phyloP scores from a whole-genome alignment of 1,140 invertebrate species.

The Drosophila fuyamai region DNA sequence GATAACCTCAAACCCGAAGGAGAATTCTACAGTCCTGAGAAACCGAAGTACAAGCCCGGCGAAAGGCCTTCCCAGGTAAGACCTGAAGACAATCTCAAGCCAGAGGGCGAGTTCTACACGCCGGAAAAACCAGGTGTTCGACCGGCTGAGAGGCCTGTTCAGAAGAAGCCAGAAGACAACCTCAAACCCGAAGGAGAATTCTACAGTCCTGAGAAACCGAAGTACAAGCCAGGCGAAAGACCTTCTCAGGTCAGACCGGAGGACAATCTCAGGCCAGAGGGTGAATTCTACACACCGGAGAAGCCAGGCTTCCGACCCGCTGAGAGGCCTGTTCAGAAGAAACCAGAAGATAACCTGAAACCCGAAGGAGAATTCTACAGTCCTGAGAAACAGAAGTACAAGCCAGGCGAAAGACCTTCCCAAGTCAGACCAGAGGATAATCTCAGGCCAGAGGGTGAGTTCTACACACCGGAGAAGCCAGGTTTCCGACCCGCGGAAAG shows the following conservation, averaged over 20 bases:
- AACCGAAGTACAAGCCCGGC: constrained; percentile 82
- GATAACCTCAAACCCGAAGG: constrained; percentile 21
- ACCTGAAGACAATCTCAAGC: constrained; percentile 87
- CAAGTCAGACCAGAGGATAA: not conserved
- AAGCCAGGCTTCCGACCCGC: constrained; percentile 80
- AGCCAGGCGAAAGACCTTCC: not conserved
- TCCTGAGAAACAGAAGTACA: constrained; percentile 24
- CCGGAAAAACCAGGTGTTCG: constrained; percentile 84
- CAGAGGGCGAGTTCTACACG: constrained; percentile 85
- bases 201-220: constrained; percentile 84
- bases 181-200: constrained; percentile 88
- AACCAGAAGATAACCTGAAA: constrained; percentile 87
- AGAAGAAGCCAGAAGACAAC: constrained; percentile 87
- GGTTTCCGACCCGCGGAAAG: not conserved
- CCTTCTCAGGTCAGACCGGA: constrained; percentile 19
- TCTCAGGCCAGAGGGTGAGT: not conserved
- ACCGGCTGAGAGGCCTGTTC: constrained; percentile 86
- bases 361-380: constrained; percentile 86
- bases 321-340: constrained; percentile 86
- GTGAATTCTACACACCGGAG: constrained; percentile 55
- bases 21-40: constrained; percentile 71
- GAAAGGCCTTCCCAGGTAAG: constrained; percentile 86
- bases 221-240: constrained; percentile 18
- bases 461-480: not conserved
- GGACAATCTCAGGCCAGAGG: constrained; percentile 61